Evolutionary conservation across 2,797 vertebrate species (phyloP).

Genomic region (Gallinago stenura): DNA sequence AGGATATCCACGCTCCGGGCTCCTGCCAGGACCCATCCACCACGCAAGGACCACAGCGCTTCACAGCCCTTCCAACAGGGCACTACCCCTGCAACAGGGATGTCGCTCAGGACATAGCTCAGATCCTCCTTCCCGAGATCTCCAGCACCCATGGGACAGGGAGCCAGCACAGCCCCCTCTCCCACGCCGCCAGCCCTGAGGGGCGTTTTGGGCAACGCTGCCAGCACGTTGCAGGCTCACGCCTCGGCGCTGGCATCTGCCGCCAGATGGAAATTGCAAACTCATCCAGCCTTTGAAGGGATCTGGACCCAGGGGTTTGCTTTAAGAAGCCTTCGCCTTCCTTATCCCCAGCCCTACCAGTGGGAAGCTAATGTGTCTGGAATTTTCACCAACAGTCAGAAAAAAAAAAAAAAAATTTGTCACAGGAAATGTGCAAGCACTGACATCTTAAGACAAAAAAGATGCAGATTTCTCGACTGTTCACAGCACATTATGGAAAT

Average conservation of each 20-base stretch:
- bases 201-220: rapidly evolving
- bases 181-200: rapidly evolving
- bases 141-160: rapidly evolving
- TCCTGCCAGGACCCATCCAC: neutral
- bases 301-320: neutral
- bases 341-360: neutral
- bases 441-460: slow-evolving; percentile 69
- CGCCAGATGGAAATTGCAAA: neutral
- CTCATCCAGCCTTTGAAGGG: neutral
- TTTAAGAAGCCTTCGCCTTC: neutral
- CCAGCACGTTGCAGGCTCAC: neutral
- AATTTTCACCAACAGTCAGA: slow-evolving; percentile 24
- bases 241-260: rapidly evolving
- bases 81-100: rapidly evolving
- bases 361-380: neutral
- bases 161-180: neutral
- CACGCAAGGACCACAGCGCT: rapidly evolving
- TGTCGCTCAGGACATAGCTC: rapidly evolving
- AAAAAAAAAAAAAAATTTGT: slow-evolving; percentile 14
- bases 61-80: neutral
- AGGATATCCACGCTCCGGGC: neutral
- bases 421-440: slow-evolving; percentile 34
- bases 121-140: neutral
- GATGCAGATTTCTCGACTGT: slow-evolving; percentile 52
- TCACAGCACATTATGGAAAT: slow-evolving; percentile 63